phyloP scores from a whole-genome alignment of 2,888 invertebrate genomes.

The Drosophila peninsularis region DNA sequence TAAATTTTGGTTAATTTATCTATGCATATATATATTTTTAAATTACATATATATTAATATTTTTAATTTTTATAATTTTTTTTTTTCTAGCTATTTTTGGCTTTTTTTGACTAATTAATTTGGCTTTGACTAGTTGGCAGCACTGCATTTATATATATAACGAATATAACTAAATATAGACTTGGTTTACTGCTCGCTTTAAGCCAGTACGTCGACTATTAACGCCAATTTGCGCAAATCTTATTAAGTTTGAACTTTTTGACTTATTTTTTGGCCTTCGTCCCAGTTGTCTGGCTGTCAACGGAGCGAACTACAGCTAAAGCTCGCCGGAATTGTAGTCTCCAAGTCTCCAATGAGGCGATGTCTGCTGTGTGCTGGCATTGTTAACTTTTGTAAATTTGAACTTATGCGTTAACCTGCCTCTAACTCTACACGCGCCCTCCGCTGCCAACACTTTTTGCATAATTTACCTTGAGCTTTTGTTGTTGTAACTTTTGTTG shows the following conservation, averaged over 20 bases:
- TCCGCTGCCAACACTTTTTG: conserved; percentile 9
- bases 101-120: too few relatives aligned
- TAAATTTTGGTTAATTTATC: too few relatives aligned
- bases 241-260: neutral
- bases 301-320: neutral
- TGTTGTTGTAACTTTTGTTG: conserved; percentile 32
- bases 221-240: neutral
- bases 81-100: too few relatives aligned
- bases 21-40: too few relatives aligned
- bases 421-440: neutral
- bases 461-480: conserved; percentile 35
- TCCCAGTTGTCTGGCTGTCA: conserved; percentile 1
- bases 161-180: too few relatives aligned
- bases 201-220: neutral
- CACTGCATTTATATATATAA: too few relatives aligned
- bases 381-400: conserved; percentile 42
- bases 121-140: too few relatives aligned
- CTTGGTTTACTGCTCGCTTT: too few relatives aligned
- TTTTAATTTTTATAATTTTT: too few relatives aligned
- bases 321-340: conserved; percentile 4
- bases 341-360: conserved; percentile 6
- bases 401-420: conserved; percentile 26
- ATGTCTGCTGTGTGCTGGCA: conserved; percentile 3
- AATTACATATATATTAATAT: too few relatives aligned
- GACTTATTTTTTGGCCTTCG: neutral